phyloP scores from a whole-genome alignment of 2,113 vertebrate species.

The Zapornia atra region DNA sequence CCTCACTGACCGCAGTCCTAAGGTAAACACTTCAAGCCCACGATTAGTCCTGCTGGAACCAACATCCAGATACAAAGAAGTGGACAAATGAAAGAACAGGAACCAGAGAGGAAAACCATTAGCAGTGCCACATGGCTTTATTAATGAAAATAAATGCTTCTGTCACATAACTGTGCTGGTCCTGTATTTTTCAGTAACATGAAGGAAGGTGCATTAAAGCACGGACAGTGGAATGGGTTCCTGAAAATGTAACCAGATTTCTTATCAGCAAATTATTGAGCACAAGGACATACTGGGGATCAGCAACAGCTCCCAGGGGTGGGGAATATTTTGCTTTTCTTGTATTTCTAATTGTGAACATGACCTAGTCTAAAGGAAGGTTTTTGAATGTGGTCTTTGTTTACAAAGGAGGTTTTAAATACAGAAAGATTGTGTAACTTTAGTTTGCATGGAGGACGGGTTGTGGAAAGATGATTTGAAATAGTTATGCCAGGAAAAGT shows the following conservation, averaged over 20 bases:
- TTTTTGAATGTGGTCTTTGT: background rate
- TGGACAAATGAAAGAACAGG: background rate
- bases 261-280: background rate
- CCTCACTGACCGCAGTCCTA: background rate
- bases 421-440: background rate
- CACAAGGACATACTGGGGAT: background rate
- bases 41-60: background rate
- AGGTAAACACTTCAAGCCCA: background rate
- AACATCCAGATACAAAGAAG: rapidly evolving
- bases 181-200: background rate
- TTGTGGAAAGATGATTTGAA: background rate
- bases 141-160: background rate
- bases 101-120: background rate
- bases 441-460: background rate
- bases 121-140: background rate
- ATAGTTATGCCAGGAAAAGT: background rate
- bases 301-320: background rate
- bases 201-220: background rate
- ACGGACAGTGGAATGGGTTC: background rate
- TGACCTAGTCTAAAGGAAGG: background rate
- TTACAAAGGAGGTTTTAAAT: background rate
- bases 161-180: background rate
- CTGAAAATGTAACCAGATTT: rapidly evolving
- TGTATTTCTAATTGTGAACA: background rate
- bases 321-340: background rate